Evolutionary conservation across 2,113 vertebrate genomes (phyloP).

Genomic region (Pelobates fuscus): DNA sequence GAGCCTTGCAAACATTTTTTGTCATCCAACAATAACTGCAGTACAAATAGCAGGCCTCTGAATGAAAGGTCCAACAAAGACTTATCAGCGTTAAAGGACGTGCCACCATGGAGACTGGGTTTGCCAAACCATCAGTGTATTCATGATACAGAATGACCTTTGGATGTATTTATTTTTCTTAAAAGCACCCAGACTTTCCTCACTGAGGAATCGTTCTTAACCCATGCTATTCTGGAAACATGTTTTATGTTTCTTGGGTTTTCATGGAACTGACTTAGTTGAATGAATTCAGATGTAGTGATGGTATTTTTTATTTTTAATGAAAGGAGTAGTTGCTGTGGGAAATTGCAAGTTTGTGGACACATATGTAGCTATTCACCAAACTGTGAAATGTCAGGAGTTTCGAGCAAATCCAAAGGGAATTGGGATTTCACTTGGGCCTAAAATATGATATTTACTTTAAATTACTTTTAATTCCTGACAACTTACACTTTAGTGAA

Average conservation of each 20-base stretch:
- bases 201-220: slow-evolving; percentile 1
- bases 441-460: no score
- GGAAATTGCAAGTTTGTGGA: no score
- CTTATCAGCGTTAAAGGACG: slow-evolving; percentile 40
- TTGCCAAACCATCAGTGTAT: slow-evolving; percentile 27
- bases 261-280: no score
- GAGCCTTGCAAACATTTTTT: slow-evolving; percentile 54
- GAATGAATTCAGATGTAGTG: no score
- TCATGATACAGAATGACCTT: slow-evolving; percentile 38
- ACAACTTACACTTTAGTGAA: no score
- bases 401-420: no score
- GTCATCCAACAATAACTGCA: slow-evolving; percentile 50
- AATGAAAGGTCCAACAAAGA: slow-evolving; percentile 43
- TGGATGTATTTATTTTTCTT: slow-evolving; percentile 49
- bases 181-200: slow-evolving; percentile 33
- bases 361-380: no score
- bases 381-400: no score
- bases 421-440: no score
- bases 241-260: neutral
- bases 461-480: no score
- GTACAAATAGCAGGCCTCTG: slow-evolving; percentile 46
- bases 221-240: neutral
- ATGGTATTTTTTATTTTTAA: no score
- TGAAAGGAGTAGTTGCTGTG: no score
- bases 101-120: slow-evolving; percentile 10